phyloP scores from a whole-genome alignment of 1,140 invertebrate species.

The Vanessa tameamea region DNA sequence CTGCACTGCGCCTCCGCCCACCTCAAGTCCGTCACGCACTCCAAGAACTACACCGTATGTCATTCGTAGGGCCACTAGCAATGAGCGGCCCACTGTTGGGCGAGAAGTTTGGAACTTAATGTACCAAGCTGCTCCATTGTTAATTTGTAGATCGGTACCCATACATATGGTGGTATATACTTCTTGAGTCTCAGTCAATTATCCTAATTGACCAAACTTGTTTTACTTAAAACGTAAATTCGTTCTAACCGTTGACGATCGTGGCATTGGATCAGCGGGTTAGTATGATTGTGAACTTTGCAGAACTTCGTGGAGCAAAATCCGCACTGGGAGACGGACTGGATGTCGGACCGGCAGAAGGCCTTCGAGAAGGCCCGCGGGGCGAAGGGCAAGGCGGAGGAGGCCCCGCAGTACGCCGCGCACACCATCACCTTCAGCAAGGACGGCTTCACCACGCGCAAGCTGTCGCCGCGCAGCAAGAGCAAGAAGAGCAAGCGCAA shows the following conservation, averaged over 20 bases:
- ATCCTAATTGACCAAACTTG: too few relatives aligned
- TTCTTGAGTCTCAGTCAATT: too few relatives aligned
- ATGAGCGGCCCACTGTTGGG: too few relatives aligned
- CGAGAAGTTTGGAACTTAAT: too few relatives aligned
- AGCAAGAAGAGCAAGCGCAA: conserved; percentile 82
- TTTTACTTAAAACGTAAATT: background rate
- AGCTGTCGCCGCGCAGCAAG: conserved; percentile 32
- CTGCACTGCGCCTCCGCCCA: conserved; percentile 92
- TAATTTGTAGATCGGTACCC: too few relatives aligned
- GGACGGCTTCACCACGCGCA: conserved; percentile 15
- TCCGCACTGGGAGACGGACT: conserved; percentile 92
- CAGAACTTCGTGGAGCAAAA: conserved; percentile 90
- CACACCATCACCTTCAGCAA: conserved; percentile 75
- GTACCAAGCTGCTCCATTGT: too few relatives aligned
- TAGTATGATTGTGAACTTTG: background rate
- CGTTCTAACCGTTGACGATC: background rate
- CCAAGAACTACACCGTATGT: conserved; percentile 89
- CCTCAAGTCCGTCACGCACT: conserved; percentile 88
- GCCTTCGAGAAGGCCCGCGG: conserved; percentile 81
- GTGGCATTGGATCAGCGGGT: too few relatives aligned
- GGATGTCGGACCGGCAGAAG: conserved; percentile 89
- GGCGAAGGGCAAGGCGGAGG: conserved; percentile 36
- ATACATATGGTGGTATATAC: too few relatives aligned
- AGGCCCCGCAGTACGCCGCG: conserved; percentile 43
- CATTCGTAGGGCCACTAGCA: background rate